Evolutionary conservation across 2,797 vertebrate genomes (phyloP).

Genomic region (Halcyon leucocephala): DNA sequence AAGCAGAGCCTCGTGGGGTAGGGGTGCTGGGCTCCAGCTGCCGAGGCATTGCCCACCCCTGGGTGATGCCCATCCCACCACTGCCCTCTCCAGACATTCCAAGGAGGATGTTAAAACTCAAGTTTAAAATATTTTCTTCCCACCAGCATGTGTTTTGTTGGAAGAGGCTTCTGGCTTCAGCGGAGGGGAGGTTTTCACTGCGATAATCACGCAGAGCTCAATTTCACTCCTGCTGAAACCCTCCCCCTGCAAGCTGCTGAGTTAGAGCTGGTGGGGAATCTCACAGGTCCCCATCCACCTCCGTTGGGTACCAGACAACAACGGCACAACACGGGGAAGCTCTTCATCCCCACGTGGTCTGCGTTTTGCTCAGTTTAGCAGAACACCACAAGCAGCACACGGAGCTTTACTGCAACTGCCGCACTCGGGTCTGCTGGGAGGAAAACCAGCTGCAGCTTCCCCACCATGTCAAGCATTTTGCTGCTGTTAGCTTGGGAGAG

Average conservation of each 20-base stretch:
- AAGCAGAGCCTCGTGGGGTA: accelerated
- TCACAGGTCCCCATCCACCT: not conserved
- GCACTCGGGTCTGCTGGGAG: not conserved
- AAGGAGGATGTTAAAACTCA: not conserved
- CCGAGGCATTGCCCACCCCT: not conserved
- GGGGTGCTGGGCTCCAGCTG: not conserved
- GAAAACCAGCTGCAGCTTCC: not conserved
- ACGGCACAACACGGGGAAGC: not conserved
- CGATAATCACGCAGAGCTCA: not conserved
- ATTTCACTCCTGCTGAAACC: not conserved
- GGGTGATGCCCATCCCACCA: not conserved
- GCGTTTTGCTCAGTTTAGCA: not conserved
- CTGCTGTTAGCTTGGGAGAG: not conserved
- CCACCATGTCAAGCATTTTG: not conserved
- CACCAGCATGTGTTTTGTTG: accelerated
- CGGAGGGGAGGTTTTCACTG: not conserved
- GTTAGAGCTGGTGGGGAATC: not conserved
- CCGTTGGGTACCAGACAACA: not conserved
- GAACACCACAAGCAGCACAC: not conserved
- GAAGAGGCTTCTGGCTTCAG: not conserved
- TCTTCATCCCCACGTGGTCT: not conserved
- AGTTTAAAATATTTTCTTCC: not conserved
- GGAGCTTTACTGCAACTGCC: not conserved
- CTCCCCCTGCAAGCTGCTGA: not conserved
- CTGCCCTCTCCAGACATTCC: not conserved